Conservation (phyloP, 2,888 invertebrate species). For the Podotricha telesiphe region DNA sequence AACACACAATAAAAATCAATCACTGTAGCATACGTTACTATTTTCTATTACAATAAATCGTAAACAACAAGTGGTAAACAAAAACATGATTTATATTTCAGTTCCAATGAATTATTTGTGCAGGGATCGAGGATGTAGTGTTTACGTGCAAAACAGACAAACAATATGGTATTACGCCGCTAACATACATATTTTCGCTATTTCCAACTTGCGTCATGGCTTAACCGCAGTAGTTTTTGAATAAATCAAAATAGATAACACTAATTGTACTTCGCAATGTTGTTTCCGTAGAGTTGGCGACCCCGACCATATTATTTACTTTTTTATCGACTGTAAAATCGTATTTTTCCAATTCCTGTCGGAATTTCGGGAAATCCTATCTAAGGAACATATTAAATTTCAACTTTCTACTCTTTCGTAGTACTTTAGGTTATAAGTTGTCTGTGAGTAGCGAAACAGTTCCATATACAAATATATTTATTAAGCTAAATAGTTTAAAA, state of each 20-base stretch:
- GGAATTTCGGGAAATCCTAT: no score
- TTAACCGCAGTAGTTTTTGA: slow-evolving; percentile 7
- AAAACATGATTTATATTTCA: slow-evolving; percentile 13
- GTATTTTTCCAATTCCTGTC: no score
- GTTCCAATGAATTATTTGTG: slow-evolving; percentile 19
- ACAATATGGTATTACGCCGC: slow-evolving; percentile 29
- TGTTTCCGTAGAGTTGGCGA: no score
- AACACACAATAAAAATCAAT: not conserved
- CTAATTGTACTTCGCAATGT: no score
- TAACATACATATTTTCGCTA: slow-evolving; percentile 26
- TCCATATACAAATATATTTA: no score
- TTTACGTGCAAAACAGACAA: slow-evolving; percentile 30
- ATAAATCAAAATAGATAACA: slow-evolving; percentile 14
- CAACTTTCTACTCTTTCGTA: no score
- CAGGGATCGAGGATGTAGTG: slow-evolving; percentile 21
- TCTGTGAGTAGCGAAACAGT: no score
- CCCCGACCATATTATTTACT: not conserved
- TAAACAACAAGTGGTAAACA: slow-evolving; percentile 4
- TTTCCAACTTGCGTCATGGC: slow-evolving; percentile 16
- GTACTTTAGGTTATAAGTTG: no score
- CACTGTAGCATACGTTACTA: not conserved
- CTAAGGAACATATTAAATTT: no score
- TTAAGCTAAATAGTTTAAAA: not conserved
- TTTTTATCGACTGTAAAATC: not conserved
- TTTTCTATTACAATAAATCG: slow-evolving; percentile 1